Evolutionary conservation across 2,113 vertebrate genomes (phyloP), one percentile per base, ranked within the genome.

Genomic region (Notarius lentiginosus): DNA sequence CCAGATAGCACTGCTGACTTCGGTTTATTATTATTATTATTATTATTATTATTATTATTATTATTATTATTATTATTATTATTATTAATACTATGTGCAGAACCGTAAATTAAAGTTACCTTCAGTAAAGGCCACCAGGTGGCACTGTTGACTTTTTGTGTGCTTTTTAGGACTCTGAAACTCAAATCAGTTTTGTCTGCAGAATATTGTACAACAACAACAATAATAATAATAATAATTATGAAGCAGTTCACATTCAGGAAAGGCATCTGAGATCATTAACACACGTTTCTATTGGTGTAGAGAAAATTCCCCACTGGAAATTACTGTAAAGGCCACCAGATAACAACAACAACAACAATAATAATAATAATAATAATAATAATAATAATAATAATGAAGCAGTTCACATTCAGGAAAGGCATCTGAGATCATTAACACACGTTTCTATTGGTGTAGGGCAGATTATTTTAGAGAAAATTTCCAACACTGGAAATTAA

Each of bases 1-100:
- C 84, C 58, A 85, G 73, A 65, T 77, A 77, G 84, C 84, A 77
- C 9, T 85, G 58, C 77, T 61, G 70, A 49, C 70, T 75, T 75
- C 53, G 15, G 66, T 63, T 5, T 20, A 73, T 47, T 20, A 73
- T 17, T 2, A 75, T 41, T 41, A 41, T 41, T 41, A 41, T 41
- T 41, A 41, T 41, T 41, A 41, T 41, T 41, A 41, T 41, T 41
- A 41, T 41, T 41, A 41, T 41, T 41, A 41, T 41, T 41, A 41
- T 41, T 41, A 41, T 41, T 41, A 75, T 30, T 30, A 30, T 30
- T 30, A 30, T 30, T 30, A 30, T n/a, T n/a, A n/a, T n/a, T n/a
- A n/a, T n/a, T n/a, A 30, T 30, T 30, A 30, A 30, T 30, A 30
- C 1, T 30, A 30, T 30, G 30, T 30, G 30, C 1, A 30, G 30